phyloP scores from a whole-genome alignment of 2,888 invertebrate species.

The Thymelicus lineola region DNA sequence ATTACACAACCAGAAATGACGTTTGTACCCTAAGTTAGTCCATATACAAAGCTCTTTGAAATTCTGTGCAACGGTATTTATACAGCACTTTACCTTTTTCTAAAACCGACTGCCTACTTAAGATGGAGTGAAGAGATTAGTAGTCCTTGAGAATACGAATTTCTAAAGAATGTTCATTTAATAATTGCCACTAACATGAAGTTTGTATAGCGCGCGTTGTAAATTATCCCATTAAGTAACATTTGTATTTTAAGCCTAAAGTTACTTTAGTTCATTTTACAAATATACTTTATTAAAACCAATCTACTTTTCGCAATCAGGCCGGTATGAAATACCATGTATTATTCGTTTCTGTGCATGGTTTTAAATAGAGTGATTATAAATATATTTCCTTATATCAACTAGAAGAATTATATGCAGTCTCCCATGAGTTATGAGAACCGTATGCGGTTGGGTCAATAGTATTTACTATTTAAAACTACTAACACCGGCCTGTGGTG shows the following conservation, averaged over 20 bases:
- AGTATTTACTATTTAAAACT: slow-evolving; percentile 42
- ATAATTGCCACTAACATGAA: slow-evolving; percentile 9
- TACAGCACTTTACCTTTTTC: slow-evolving; percentile 17
- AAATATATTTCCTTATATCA: background rate
- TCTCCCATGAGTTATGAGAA: slow-evolving; percentile 18
- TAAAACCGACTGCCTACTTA: slow-evolving; percentile 22
- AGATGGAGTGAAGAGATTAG: slow-evolving; percentile 27
- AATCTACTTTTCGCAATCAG: background rate
- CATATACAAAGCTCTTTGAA: slow-evolving; percentile 25
- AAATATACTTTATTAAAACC: background rate
- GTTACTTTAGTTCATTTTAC: background rate
- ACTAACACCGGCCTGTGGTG: slow-evolving; percentile 52
- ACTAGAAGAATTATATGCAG: background rate
- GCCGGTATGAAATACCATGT: too few species aligned
- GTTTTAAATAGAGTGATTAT: too few species aligned
- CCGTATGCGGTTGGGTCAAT: slow-evolving; percentile 35
- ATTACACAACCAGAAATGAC: slow-evolving; percentile 27
- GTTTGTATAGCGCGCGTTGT: background rate
- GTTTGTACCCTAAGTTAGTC: slow-evolving; percentile 24
- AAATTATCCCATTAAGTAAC: too few species aligned
- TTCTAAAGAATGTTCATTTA: slow-evolving; percentile 7
- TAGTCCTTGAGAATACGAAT: slow-evolving; percentile 27
- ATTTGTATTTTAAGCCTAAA: background rate
- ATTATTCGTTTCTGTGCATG: too few species aligned
- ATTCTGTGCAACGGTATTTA: slow-evolving; percentile 28